phyloP scores from a whole-genome alignment of 2,888 invertebrate species.

The Pachycephus smyrnensis region DNA sequence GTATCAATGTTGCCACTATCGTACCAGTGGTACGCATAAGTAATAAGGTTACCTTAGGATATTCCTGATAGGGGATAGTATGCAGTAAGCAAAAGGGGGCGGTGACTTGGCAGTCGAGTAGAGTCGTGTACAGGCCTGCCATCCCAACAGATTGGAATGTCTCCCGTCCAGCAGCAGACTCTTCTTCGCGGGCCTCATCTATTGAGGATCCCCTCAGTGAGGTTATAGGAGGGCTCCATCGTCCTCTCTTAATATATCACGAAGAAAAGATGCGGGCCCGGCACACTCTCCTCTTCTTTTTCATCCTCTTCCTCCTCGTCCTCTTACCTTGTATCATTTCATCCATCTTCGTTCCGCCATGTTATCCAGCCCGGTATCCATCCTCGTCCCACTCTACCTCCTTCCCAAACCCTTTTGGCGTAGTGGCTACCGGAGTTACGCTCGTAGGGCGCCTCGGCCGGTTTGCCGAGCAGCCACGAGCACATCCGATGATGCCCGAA shows the following conservation, averaged over 20 bases:
- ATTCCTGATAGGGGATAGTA: too few relatives aligned
- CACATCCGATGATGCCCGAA: conserved; percentile 53
- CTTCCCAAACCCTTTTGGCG: conserved; percentile 53
- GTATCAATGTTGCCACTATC: too few relatives aligned
- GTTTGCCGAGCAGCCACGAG: conserved; percentile 47
- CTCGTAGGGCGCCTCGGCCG: conserved; percentile 62
- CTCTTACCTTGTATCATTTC: conserved; percentile 15
- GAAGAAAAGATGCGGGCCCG: conserved; percentile 50
- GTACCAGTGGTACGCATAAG: too few relatives aligned
- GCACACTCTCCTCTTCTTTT: conserved; percentile 22
- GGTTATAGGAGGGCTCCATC: conserved; percentile 3
- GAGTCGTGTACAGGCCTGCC: conserved; percentile 43
- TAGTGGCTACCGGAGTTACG: conserved; percentile 66
- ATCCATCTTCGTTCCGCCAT: not conserved
- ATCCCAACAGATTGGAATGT: conserved; percentile 64
- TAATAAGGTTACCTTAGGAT: too few relatives aligned
- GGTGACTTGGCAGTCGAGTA: conserved; percentile 50
- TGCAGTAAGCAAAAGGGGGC: conserved; percentile 8
- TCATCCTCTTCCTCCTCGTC: conserved; percentile 11
- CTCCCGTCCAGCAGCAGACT: conserved; percentile 47
- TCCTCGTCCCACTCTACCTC: conserved; percentile 20
- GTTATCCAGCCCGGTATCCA: conserved; percentile 17
- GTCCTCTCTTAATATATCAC: conserved; percentile 47
- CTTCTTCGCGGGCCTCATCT: conserved; percentile 11
- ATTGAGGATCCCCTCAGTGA: not conserved